These are phyloP conservation scores for Diaprepes abbreviatus DNA, from an alignment of 2,888 invertebrate genomes.

Conservation along the genomic window DNA sequence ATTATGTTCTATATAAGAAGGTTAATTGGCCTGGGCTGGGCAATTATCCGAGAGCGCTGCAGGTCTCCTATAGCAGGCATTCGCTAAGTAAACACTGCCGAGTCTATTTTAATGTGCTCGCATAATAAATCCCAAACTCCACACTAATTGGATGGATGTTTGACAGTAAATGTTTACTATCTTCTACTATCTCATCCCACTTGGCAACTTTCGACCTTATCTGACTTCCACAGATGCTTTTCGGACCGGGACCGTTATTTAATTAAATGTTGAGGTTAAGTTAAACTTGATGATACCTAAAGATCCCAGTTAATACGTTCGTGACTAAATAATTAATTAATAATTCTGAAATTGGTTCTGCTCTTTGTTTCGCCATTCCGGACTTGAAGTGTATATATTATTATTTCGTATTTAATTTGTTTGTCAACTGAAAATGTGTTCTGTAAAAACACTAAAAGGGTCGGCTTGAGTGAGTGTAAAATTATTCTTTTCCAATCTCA, in stretches of 20 bases:
- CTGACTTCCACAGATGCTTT: constrained; percentile 40
- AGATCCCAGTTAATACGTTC: constrained; percentile 21
- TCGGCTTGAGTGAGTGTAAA: no score
- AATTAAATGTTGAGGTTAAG: constrained; percentile 42
- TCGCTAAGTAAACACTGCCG: constrained; percentile 51
- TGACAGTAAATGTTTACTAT: constrained; percentile 61
- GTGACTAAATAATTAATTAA: constrained; percentile 36
- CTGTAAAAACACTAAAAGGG: no score
- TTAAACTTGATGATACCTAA: constrained; percentile 27
- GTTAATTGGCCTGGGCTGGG: constrained; percentile 63
- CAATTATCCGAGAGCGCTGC: constrained; percentile 61
- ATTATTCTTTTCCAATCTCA: no score
- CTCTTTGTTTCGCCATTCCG: constrained; percentile 17
- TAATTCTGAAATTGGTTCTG: constrained; percentile 23
- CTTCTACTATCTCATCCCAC: constrained; percentile 53
- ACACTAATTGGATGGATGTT: constrained; percentile 67
- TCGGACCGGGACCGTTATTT: constrained; percentile 32
- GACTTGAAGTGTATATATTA: background rate
- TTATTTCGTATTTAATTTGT: background rate
- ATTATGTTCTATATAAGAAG: constrained; percentile 51
- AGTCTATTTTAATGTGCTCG: constrained; percentile 62
- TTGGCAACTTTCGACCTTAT: constrained; percentile 47
- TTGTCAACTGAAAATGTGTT: background rate
- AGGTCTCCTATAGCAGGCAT: constrained; percentile 53
- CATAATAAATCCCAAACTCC: constrained; percentile 66